Evolutionary conservation across 1,140 invertebrate genomes (phyloP), one percentile per base, ranked within the genome.

Genomic region (Medauroidea extradentata): DNA sequence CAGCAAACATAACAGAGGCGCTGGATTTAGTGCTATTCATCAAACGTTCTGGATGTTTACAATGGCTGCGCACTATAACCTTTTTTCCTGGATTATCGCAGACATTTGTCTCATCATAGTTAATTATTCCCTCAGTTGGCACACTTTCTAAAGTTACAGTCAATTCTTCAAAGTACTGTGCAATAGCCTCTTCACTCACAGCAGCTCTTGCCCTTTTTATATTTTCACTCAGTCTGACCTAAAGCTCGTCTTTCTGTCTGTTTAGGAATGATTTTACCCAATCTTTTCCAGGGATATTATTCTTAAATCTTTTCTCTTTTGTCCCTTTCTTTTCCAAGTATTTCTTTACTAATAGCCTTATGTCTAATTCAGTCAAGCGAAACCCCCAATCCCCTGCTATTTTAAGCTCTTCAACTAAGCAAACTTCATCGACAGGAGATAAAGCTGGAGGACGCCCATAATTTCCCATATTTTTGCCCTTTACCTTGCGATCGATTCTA

Each of bases 71-170:
- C 13, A 66, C 49, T 42, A 73, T 52, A 44, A 68, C 55, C 55
- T 65, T 71, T 43, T 57, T 42, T 62, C 69, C 67, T 13, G 70
- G 68, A 38, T 70, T 65, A 56, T 69, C 68, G 29, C 29, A 2
- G 1, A 74, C 50, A 57, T 73, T 72, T 57, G 72, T 72, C 44
- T 73, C 69, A 55, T 73, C 69, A 56, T 72, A 75, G 57, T 75
- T 74, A 3, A 72, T 55, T n/a, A 77, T 70, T 54, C 70, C 67
- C 16, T 60, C 42, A 16, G 67, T 61, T 27, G 70, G 69, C n/a
- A 74, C 65, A 38, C 63, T 63, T n/a, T n/a, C n/a, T 61, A 75
- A 21, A 56, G 62, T 50, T 34, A 42, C 41, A 53, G 38, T 39
- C 16, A 75, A 56, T 60, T 75, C 60, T 5, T 63, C 52, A 61